Base-by-base conservation (phyloP, 2,113 vertebrate genomes). In the Scopus umbretta region DNA sequence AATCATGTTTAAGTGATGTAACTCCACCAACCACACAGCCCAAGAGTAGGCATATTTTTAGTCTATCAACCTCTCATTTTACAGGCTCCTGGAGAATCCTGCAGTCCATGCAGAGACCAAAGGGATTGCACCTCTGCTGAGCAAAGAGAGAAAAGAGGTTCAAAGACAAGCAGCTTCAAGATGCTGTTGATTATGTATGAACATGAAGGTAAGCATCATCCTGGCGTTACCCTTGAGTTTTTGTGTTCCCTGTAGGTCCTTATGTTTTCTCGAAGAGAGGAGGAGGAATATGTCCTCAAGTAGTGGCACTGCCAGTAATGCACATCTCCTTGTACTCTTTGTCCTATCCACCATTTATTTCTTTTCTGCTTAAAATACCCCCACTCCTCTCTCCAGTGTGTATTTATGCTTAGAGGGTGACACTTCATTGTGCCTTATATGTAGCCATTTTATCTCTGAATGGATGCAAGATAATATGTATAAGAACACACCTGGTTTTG, bases 111-210 rank as follows among this genome's bases (percentile, higher is more conserved):
- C 36, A 58, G 62, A 82, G 62, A 58, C 15, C 22, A 59, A 89
- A 80, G 27, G 34, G 12, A 30, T 30, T 0, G 0, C 0, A 0
- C 12, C 0, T 2, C 26, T 85, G 23, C 43, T 76, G n/a, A 30
- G 12, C 38, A 53, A 80, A 58, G 19, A 92, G 13, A 58, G 34
- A 55, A 59, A 55, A 59, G 32, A 49, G 4, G 1, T 66, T 86
- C 42, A 76, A 65, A 90, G 70, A 61, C 13, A 71, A 68, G 7
- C 6, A 16, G 7, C 29, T 86, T 92, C 11, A 27, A 50, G 52
- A 23, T 55, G 27, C 11, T 81, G 32, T 53, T 59, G 18, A 71
- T 71, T 67, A 42, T 43, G 21, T 62, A 40, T 47, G 27, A 66
- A 78, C 16, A 16, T 1, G 5, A 76, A 80, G 36, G 19, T 88